phyloP scores from a whole-genome alignment of 2,113 vertebrate genomes.

The Corythaixoides concolor region DNA sequence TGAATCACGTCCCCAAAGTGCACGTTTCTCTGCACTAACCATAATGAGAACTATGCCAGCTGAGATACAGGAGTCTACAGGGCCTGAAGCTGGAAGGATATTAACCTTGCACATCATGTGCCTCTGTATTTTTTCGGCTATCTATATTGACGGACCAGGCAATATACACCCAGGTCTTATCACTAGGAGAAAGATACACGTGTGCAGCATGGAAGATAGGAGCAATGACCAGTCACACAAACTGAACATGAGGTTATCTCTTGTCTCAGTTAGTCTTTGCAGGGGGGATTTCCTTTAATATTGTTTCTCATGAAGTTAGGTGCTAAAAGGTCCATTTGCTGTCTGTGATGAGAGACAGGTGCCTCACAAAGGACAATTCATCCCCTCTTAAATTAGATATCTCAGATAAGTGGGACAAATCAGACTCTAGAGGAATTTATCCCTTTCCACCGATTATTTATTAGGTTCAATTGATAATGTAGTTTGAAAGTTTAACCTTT shows the following conservation, averaged over 20 bases:
- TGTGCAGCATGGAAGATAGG: neutral
- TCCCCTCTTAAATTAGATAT: neutral
- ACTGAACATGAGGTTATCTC: neutral
- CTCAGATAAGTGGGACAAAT: neutral
- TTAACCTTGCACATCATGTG: neutral
- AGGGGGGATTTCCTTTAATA: neutral
- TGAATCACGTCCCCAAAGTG: neutral
- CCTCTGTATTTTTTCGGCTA: neutral
- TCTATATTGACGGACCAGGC: neutral
- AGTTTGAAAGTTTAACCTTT: neutral
- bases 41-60: neutral
- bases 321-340: neutral
- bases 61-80: neutral
- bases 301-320: fast-evolving
- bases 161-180: neutral
- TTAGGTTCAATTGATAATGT: neutral
- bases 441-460: neutral
- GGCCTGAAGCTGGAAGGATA: neutral
- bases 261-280: neutral
- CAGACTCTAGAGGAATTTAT: neutral
- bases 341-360: neutral
- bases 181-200: fast-evolving
- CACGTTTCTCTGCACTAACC: neutral
- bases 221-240: neutral
- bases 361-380: neutral